Conservation (phyloP, 2,113 vertebrate genomes). For the Speoplatyrhinus poulsoni region DNA sequence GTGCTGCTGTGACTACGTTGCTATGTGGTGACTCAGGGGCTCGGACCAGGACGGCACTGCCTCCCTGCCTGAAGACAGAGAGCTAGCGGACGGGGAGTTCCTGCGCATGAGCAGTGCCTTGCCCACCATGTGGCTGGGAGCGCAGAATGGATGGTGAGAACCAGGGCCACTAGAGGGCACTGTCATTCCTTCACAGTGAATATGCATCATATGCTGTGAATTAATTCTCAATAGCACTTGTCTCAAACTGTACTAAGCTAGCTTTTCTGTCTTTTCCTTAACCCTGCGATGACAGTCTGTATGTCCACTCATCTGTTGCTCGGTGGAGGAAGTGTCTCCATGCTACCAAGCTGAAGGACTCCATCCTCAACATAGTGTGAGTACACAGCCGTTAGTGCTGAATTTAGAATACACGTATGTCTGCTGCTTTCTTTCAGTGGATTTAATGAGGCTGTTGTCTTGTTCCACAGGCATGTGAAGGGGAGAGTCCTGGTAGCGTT, state of each 20-base stretch:
- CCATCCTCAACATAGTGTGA: conserved; percentile 95
- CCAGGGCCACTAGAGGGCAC: conserved; percentile 33
- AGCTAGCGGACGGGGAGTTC: conserved; percentile 71
- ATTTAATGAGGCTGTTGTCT: not conserved
- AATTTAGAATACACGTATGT: not conserved
- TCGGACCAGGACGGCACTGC: conserved; percentile 33
- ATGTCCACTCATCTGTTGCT: conserved; percentile 93
- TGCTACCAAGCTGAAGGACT: conserved; percentile 97
- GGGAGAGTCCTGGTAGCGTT: conserved; percentile 93
- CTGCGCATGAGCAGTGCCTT: conserved; percentile 81
- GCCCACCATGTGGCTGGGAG: conserved; percentile 98
- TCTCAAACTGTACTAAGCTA: not conserved
- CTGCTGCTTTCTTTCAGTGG: not conserved
- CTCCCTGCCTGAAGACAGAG: conserved; percentile 71
- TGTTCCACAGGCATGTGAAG: conserved; percentile 87
- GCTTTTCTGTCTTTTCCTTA: not conserved
- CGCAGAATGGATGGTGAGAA: conserved; percentile 93
- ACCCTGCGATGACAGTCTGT: conserved; percentile 77
- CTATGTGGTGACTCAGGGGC: conserved; percentile 48
- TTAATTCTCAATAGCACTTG: too few relatives aligned
- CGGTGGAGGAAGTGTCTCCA: conserved; percentile 98
- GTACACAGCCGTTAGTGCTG: conserved; percentile 45
- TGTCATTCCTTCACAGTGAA: not conserved
- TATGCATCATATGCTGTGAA: too few relatives aligned
- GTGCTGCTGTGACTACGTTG: not conserved